Evolutionary conservation across 2,888 invertebrate species (phyloP).

Genomic region (Microctonus hyperodae): DNA sequence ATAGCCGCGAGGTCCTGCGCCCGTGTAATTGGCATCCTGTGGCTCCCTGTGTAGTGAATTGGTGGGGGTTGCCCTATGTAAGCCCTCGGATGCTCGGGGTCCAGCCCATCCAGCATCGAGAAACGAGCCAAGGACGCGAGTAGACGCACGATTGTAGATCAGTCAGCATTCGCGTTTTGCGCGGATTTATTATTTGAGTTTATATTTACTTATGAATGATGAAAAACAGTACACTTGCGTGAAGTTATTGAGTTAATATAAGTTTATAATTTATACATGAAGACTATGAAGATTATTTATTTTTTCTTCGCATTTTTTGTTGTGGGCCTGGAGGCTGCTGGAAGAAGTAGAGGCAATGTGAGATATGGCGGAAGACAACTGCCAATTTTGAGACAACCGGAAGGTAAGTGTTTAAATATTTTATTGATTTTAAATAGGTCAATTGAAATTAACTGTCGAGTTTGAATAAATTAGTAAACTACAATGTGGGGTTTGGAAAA

Average conservation of each 20-base stretch:
- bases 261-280: not conserved
- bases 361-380: conserved; percentile 45
- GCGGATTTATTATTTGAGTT: not conserved
- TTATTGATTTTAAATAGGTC: not conserved
- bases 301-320: conserved; percentile 33
- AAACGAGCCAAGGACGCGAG: conserved; percentile 54
- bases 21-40: conserved; percentile 60
- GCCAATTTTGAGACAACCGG: conserved; percentile 44
- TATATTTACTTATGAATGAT: not conserved
- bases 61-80: conserved; percentile 63
- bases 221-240: not conserved
- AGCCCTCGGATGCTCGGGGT: conserved; percentile 61
- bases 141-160: conserved; percentile 23
- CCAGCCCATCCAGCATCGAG: conserved; percentile 62
- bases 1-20: conserved; percentile 41
- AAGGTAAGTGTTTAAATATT: conserved; percentile 45
- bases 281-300: conserved; percentile 41
- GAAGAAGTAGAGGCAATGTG: conserved; percentile 35
- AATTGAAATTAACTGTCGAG: no score
- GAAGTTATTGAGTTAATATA: not conserved
- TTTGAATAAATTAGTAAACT: not conserved
- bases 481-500: no score
- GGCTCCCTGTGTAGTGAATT: conserved; percentile 46
- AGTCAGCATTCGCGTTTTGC: conserved; percentile 22
- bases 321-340: conserved; percentile 40